Base-by-base conservation (phyloP, 2,888 invertebrate genomes). In the Dilophus febrilis region DNA sequence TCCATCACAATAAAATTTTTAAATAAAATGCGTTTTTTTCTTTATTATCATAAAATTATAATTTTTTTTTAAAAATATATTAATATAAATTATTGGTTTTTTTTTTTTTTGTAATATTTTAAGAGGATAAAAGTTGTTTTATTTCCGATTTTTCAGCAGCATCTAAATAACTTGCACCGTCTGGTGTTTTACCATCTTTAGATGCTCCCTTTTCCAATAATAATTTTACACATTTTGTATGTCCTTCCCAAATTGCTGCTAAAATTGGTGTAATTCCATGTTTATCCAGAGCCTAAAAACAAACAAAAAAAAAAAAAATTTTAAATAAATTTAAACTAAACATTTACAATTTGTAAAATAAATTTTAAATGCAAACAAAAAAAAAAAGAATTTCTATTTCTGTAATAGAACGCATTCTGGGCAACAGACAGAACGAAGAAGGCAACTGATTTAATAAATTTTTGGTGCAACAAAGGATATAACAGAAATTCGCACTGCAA, bases 201-300 rank as follows among this genome's bases (percentile, higher is more conserved):
- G 73, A 71, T 40, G 88, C 88, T 50, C 88, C 88, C 82, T 84
- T 58, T 16, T 82, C 76, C 45, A 95, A 58, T 50, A 97, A 70
- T 47, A 88, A 66, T 61, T 84, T 77, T 11, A 95, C 94, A 66
- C 91, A 90, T 45, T 80, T 77, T 39, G 81, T 83, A 58, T 95
- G 95, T 18, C 90, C 90, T 65, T 97, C 95, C 87, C 88, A 97
- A 54, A 95, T 87, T 42, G 95, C 95, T 49, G 94, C 90, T 51
- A 95, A 64, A 36, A 97, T 66, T 27, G 92, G 85, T 45, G 87
- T 87, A 50, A 97, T 92, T 27, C 92, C 92, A 71, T 94, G 88
- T 66, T 90, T 90, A 61, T 95, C 95, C 56, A 75, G 72, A 50
- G 80, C 78, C 94, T 95, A 61, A 42, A 67, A 12, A 28, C 5